phyloP scores from a whole-genome alignment of 2,888 invertebrate species.

The Scaptomyza parva region DNA sequence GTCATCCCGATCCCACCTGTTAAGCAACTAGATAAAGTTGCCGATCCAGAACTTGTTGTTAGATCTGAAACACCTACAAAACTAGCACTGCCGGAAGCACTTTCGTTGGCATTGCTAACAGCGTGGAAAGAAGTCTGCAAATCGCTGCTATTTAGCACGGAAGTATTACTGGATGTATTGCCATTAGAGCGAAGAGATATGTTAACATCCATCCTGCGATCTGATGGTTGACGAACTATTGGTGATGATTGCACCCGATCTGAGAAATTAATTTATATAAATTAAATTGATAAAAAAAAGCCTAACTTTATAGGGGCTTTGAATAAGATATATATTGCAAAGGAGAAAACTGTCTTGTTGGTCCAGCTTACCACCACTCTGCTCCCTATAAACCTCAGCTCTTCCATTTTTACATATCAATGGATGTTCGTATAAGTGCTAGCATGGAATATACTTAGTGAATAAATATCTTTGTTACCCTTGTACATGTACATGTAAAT shows the following conservation, averaged over 20 bases:
- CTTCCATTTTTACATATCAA: background rate
- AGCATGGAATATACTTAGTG: slow-evolving; percentile 1
- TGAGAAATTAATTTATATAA: slow-evolving; percentile 40
- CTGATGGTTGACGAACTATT: slow-evolving; percentile 84
- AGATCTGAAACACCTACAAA: slow-evolving; percentile 46
- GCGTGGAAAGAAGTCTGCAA: slow-evolving; percentile 74
- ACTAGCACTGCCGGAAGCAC: slow-evolving; percentile 46
- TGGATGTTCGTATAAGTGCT: background rate
- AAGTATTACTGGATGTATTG: slow-evolving; percentile 74
- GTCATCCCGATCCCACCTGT: slow-evolving; percentile 53
- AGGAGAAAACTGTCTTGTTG: background rate
- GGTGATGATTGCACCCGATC: slow-evolving; percentile 84
- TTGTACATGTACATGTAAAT: slow-evolving; percentile 6
- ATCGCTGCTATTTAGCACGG: slow-evolving; percentile 76
- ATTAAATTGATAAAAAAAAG: background rate
- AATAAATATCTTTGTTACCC: background rate
- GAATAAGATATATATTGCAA: slow-evolving; percentile 1
- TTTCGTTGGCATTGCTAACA: slow-evolving; percentile 56
- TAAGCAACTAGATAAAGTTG: slow-evolving; percentile 48
- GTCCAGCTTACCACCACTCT: background rate
- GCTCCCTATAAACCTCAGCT: background rate
- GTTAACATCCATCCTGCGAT: slow-evolving; percentile 84
- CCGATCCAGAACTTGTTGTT: slow-evolving; percentile 53
- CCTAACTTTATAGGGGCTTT: background rate
- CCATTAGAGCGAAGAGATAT: slow-evolving; percentile 81